phyloP scores from a whole-genome alignment of 2,888 invertebrate species.

The Psococerastis gibbosa region DNA sequence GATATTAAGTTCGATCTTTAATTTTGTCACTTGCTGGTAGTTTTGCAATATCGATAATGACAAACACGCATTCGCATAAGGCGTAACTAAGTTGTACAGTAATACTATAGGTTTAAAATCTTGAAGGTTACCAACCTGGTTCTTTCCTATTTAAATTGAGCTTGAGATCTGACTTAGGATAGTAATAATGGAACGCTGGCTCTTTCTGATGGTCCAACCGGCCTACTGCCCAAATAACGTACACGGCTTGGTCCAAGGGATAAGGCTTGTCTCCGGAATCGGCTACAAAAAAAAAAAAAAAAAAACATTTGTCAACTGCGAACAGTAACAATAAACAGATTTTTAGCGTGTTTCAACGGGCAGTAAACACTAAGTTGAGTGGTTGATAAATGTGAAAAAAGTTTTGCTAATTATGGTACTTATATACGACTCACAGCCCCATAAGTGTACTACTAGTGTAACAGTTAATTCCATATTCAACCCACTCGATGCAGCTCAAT shows the following conservation, averaged over 20 bases:
- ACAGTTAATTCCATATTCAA: no score
- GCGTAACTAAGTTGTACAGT: no score
- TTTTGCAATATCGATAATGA: no score
- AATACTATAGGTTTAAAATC: no score
- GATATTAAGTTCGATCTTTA: no score
- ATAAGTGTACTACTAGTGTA: no score
- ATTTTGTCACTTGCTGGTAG: no score
- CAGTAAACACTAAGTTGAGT: no score
- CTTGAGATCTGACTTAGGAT: slow-evolving; percentile 48
- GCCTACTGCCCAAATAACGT: slow-evolving; percentile 71
- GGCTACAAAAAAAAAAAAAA: slow-evolving; percentile 29
- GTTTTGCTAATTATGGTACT: background rate
- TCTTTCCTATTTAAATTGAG: slow-evolving; percentile 46
- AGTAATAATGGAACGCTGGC: slow-evolving; percentile 66
- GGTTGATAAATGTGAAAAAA: background rate
- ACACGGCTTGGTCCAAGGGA: slow-evolving; percentile 36
- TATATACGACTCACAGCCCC: no score
- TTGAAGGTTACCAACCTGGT: slow-evolving; percentile 31
- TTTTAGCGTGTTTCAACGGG: slow-evolving; percentile 8
- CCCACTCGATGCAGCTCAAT: no score
- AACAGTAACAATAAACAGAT: slow-evolving; percentile 1
- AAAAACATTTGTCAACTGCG: slow-evolving; percentile 8
- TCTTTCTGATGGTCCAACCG: slow-evolving; percentile 54
- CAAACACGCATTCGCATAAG: no score
- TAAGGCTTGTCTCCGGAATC: slow-evolving; percentile 60